phyloP scores from a whole-genome alignment of 2,888 invertebrate genomes.

The Odontocolon sp. region DNA sequence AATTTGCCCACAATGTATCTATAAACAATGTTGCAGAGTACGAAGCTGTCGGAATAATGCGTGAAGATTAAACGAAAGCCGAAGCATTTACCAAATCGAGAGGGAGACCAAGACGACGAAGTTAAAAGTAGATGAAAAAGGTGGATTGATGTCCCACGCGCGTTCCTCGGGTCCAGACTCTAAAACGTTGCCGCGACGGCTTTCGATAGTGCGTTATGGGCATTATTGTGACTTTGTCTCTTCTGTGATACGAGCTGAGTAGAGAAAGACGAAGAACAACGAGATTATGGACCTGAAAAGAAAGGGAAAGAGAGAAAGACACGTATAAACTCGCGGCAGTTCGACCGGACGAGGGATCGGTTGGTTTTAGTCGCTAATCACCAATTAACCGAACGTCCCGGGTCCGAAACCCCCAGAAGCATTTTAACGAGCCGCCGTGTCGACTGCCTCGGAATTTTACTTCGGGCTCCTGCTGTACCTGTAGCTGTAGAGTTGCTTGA shows the following conservation, averaged over 20 bases:
- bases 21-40: not conserved
- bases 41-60: not conserved
- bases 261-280: constrained; percentile 34
- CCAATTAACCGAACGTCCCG: constrained; percentile 80
- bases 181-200: not conserved
- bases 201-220: constrained; percentile 50
- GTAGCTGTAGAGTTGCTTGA: constrained; percentile 39
- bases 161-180: not conserved
- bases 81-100: constrained; percentile 9
- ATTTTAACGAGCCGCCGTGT: constrained; percentile 81
- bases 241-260: constrained; percentile 33
- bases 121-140: not conserved
- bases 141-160: too few species aligned
- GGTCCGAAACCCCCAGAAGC: constrained; percentile 80
- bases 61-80: constrained; percentile 33
- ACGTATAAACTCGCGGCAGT: constrained; percentile 49
- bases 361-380: constrained; percentile 81
- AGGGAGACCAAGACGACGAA: not conserved
- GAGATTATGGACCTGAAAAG: constrained; percentile 28
- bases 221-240: constrained; percentile 52
- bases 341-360: constrained; percentile 71
- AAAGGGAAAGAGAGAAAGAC: constrained; percentile 38
- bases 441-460: constrained; percentile 79
- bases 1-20: not conserved
- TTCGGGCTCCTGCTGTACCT: constrained; percentile 63